Evolutionary conservation across 2,888 invertebrate genomes (phyloP).

Genomic region (Lasiommata megera): DNA sequence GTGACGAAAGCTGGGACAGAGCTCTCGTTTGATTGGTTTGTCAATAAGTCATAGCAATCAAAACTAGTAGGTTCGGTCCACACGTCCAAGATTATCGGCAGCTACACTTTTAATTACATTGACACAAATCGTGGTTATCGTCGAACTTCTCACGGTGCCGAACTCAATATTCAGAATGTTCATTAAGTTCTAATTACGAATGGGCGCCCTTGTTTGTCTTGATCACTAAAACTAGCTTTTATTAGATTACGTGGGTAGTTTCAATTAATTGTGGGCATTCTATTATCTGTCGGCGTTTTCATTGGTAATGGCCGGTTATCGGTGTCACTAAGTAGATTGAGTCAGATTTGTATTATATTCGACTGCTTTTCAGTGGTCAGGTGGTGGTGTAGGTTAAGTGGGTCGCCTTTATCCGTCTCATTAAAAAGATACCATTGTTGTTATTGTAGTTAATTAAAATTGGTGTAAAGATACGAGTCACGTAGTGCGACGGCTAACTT

Average conservation of each 20-base stretch:
- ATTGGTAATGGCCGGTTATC: slow-evolving; percentile 74
- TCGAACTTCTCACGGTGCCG: slow-evolving; percentile 77
- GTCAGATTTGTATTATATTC: slow-evolving; percentile 64
- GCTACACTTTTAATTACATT: slow-evolving; percentile 79
- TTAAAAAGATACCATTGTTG: slow-evolving; percentile 34
- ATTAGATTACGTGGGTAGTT: slow-evolving; percentile 80
- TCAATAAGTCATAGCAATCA: slow-evolving; percentile 64
- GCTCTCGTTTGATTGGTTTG: slow-evolving; percentile 56
- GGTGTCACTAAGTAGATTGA: slow-evolving; percentile 73
- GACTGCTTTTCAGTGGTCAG: slow-evolving; percentile 53
- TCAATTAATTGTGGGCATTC: slow-evolving; percentile 77
- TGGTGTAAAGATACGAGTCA: slow-evolving; percentile 3
- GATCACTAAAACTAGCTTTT: slow-evolving; percentile 78
- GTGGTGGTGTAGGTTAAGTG: slow-evolving; percentile 37
- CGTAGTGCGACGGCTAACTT: background rate
- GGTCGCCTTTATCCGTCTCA: slow-evolving; percentile 41
- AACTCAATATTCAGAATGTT: slow-evolving; percentile 76
- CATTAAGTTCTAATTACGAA: slow-evolving; percentile 80
- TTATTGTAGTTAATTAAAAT: slow-evolving; percentile 28
- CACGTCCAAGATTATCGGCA: slow-evolving; percentile 73
- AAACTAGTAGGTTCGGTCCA: slow-evolving; percentile 63
- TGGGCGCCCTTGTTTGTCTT: slow-evolving; percentile 80
- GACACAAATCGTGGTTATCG: slow-evolving; percentile 80
- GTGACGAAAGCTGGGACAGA: slow-evolving; percentile 39
- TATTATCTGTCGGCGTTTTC: slow-evolving; percentile 72